phyloP scores from a whole-genome alignment of 1,140 invertebrate genomes.

The Drosophila ananassae region DNA sequence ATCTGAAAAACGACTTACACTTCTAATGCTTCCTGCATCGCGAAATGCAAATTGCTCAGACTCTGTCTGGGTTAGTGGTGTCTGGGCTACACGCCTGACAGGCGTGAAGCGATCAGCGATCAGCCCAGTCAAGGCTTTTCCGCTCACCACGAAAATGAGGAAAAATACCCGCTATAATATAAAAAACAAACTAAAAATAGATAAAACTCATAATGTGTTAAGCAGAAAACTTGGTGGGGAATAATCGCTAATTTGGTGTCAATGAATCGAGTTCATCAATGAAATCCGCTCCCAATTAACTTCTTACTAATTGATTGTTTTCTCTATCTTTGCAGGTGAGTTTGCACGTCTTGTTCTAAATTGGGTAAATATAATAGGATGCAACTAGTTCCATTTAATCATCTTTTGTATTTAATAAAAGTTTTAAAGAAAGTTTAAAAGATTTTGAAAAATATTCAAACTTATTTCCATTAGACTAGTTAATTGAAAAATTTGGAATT shows the following conservation, averaged over 20 bases:
- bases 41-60: constrained; percentile 16
- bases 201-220: constrained; percentile 41
- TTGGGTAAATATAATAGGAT: constrained; percentile 12
- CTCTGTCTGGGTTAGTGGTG: background rate
- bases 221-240: constrained; percentile 19
- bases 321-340: constrained; percentile 62
- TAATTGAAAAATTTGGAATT: no score
- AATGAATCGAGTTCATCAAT: constrained; percentile 27
- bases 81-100: constrained; percentile 21
- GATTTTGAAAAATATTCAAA: no score
- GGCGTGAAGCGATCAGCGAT: constrained; percentile 42
- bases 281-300: constrained; percentile 18
- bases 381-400: background rate
- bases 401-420: background rate
- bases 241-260: constrained; percentile 58
- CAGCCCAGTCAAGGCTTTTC: constrained; percentile 55
- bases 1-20: background rate
- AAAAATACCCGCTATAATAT: constrained; percentile 8
- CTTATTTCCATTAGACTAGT: no score
- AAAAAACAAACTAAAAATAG: constrained; percentile 10
- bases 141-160: constrained; percentile 11
- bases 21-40: constrained; percentile 5
- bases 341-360: background rate
- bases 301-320: constrained; percentile 33
- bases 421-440: no score